Evolutionary conservation across 1,140 invertebrate species (phyloP).

Genomic region (Mactra quadrangularis): DNA sequence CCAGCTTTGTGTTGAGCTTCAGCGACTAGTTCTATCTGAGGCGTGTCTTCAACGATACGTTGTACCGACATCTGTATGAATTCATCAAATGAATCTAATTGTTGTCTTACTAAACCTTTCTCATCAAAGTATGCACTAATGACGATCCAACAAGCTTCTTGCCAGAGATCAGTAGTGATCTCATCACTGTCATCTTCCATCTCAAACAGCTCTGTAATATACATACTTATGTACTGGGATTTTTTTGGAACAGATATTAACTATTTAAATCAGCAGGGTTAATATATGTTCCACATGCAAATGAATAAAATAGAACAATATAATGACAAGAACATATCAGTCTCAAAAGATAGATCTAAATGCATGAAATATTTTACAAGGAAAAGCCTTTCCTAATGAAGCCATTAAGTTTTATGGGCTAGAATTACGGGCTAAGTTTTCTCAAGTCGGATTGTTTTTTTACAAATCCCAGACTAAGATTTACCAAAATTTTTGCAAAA

Average conservation of each 20-base stretch:
- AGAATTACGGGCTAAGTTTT: too few relatives aligned
- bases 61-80: constrained; percentile 99
- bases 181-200: constrained; percentile 86
- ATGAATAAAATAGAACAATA: too few relatives aligned
- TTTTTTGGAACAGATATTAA: not conserved
- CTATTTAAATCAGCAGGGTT: too few relatives aligned
- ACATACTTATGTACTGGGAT: not conserved
- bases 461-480: too few relatives aligned
- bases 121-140: constrained; percentile 99
- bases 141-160: constrained; percentile 99
- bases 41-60: constrained; percentile 99
- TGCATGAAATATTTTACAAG: too few relatives aligned
- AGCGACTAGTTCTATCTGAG: constrained; percentile 97
- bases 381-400: too few relatives aligned
- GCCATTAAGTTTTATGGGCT: too few relatives aligned
- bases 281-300: not conserved
- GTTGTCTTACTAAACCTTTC: constrained; percentile 98
- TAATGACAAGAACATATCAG: too few relatives aligned
- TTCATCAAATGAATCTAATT: constrained; percentile 99
- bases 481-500: too few relatives aligned
- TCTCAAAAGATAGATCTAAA: too few relatives aligned
- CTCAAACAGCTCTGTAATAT: constrained; percentile 59
- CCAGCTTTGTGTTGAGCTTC: constrained; percentile 98
- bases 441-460: too few relatives aligned
- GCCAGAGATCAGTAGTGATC: constrained; percentile 97